Evolutionary conservation across 2,888 invertebrate species (phyloP), one percentile per base, ranked within the genome.

Genomic region (Tortrix viridana): DNA sequence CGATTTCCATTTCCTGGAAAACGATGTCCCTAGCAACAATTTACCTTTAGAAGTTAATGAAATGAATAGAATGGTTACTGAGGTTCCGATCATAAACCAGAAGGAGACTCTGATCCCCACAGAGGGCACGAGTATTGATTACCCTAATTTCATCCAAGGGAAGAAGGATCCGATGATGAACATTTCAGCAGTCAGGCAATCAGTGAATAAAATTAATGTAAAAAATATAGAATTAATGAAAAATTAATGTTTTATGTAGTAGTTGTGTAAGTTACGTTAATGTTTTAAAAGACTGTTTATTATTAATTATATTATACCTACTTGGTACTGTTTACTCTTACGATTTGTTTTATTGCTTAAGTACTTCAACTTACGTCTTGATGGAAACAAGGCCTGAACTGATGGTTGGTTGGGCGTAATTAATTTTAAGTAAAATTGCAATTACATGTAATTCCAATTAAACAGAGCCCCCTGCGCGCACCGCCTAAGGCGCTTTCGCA

Each of bases 181-280:
- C 65, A 88, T 88, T 0, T 82, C 88, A 1, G 85, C 88, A 1
- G 85, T 88, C 1, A 77, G 88, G 67, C 84, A 85, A 22, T 80
- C 84, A 12, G 86, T 86, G 0, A 91, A 90, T 70, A 92, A 92
- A 70, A 91, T 92, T 57, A 92, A 91, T 69, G 92, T 92, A 3
- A 92, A 92, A 69, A 92, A 92, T 75, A 92, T 92, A 68, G 92
- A 92, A 74, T 74, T 90, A 67, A 91, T 92, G 92, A 92, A 91
- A 68, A 92, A 91, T 73, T 89, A 71, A 76, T 49, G 37, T 41
- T 50, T 32, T 32, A 12, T 32, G 1, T 44, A 16, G 1, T 44
- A 16, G 53, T 19, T 20, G 56, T 32, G 58, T 59, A 49, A 23
- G 22, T 60, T 6, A 43, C 58, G 47, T 60, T 62, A 56, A 50